Evolutionary conservation across 2,888 invertebrate genomes (phyloP).

Genomic region (Drosophila diplacantha): DNA sequence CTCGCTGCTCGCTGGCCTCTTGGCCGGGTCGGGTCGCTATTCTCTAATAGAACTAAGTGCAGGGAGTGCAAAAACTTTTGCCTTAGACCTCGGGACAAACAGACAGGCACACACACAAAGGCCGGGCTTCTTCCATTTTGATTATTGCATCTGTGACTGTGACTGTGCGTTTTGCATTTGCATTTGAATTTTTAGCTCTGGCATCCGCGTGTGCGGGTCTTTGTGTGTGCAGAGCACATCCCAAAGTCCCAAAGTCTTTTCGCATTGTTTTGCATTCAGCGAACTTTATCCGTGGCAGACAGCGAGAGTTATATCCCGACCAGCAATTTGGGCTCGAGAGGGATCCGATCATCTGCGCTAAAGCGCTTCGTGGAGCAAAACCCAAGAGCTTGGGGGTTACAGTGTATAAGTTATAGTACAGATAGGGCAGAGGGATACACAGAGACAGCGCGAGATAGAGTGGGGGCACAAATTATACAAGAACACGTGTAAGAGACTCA

Average conservation of each 20-base stretch:
- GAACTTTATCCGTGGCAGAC: constrained; percentile 45
- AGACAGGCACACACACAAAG: constrained; percentile 19
- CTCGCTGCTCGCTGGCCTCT: constrained; percentile 35
- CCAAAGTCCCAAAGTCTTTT: constrained; percentile 46
- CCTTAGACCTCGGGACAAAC: constrained; percentile 26
- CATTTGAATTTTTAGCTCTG: constrained; percentile 10
- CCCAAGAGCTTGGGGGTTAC: constrained; percentile 72
- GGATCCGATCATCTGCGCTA: constrained; percentile 62
- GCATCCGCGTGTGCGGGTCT: constrained; percentile 33
- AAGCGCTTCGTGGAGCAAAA: constrained; percentile 75
- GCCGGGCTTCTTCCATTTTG: constrained; percentile 60
- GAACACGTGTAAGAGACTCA: constrained; percentile 33
- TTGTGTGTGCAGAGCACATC: constrained; percentile 26
- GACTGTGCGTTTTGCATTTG: constrained; percentile 18
- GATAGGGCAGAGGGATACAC: constrained; percentile 22
- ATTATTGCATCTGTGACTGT: constrained; percentile 52
- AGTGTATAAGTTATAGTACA: constrained; percentile 62
- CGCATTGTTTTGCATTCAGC: constrained; percentile 56
- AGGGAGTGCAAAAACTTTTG: constrained; percentile 59
- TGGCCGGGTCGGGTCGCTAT: constrained; percentile 30
- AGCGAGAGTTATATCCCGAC: constrained; percentile 36
- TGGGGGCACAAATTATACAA: constrained; percentile 26
- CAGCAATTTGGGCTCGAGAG: constrained; percentile 47
- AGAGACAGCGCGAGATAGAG: constrained; percentile 5
- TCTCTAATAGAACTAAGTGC: constrained; percentile 66